Base-by-base conservation (phyloP, 2,797 vertebrate genomes). In the Carduelis carduelis region DNA sequence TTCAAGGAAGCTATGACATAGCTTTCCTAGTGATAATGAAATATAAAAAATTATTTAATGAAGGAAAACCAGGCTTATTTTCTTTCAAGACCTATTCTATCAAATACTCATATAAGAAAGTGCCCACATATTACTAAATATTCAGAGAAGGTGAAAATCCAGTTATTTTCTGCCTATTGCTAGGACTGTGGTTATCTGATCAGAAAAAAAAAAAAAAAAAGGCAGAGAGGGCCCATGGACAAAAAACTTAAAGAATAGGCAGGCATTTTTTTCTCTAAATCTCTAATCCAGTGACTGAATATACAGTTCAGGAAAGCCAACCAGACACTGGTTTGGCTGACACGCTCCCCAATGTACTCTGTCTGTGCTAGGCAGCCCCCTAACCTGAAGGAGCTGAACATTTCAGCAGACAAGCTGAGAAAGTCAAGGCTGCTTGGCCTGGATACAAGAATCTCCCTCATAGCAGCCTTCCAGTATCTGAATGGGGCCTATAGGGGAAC, bases 291-390 rank as follows among this genome's bases (percentile, higher is more conserved):
- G 37, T 12, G 22, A 60, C 11, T 46, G 63, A 83, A 59, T 17
- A 16, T 9, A 65, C 7, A 57, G 12, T 78, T 66, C 15, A 70
- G 53, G 32, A 69, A 56, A 74, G 18, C 30, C 50, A 75, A 68
- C 4, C 14, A 83, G 14, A 28, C 4, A 26, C 9, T 49, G 23
- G 2, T 23, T 83, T 32, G 13, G 22, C 26, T 86, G 52, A 59
- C 6, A 3, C 13, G 3, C 0, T 61, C 47, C 22, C 9, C 0
- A 0, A 4, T 13, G 27, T 30, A 7, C 6, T 65, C 26, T 28
- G 43, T 41, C 23, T 80, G n/a, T 26, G 12, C 4, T 55, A 37
- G 27, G 28, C 7, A 55, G 32, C 5, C 2, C 15, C 28, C 14
- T 55, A 39, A 66, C 55, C 13, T 47, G 61, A 74, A 78, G 14